Percentiles rank a stretch among this genome's conserved stretches.
These are phyloP conservation scores for Gymnothorax reevesii DNA, from an alignment of 2,797 vertebrate species.

Conservation along the genomic window DNA sequence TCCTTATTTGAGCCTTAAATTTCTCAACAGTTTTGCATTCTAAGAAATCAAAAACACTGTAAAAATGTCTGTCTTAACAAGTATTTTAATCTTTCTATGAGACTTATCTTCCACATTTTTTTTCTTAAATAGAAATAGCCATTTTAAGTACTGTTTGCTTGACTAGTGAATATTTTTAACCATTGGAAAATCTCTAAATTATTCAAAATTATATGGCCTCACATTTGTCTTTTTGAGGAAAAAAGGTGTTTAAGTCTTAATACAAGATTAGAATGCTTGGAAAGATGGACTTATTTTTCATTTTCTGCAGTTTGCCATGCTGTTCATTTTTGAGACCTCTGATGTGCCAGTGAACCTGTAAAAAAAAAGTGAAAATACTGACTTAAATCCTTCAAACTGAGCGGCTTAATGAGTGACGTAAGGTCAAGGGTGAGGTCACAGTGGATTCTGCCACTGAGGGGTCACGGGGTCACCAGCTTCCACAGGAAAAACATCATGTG, in stretches of 20 bases:
- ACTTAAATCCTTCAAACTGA: not conserved
- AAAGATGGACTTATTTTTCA: no score
- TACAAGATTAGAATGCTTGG: no score
- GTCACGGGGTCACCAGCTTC: conserved; percentile 2
- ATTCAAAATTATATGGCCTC: no score
- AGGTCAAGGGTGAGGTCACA: conserved; percentile 1
- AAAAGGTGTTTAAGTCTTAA: no score
- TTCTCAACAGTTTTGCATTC: not conserved
- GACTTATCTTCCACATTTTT: no score
- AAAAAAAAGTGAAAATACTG: not conserved
- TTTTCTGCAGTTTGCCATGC: no score
- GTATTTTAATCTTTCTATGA: no score
- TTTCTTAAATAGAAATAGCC: no score
- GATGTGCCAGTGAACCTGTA: not conserved
- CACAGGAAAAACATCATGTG: conserved; percentile 21
- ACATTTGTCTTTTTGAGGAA: no score
- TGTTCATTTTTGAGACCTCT: not conserved
- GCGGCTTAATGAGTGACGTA: not conserved
- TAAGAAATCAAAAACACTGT: not conserved
- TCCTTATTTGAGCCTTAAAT: not conserved
- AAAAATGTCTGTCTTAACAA: not conserved
- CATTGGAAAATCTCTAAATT: no score
- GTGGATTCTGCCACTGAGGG: not conserved
- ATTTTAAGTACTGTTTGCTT: no score
- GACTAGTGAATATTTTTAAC: no score